Percentiles rank a stretch among this genome's conserved stretches.
These are phyloP conservation scores for Danaus melanippus DNA, from an alignment of 1,140 invertebrate species.

Conservation along the genomic window DNA sequence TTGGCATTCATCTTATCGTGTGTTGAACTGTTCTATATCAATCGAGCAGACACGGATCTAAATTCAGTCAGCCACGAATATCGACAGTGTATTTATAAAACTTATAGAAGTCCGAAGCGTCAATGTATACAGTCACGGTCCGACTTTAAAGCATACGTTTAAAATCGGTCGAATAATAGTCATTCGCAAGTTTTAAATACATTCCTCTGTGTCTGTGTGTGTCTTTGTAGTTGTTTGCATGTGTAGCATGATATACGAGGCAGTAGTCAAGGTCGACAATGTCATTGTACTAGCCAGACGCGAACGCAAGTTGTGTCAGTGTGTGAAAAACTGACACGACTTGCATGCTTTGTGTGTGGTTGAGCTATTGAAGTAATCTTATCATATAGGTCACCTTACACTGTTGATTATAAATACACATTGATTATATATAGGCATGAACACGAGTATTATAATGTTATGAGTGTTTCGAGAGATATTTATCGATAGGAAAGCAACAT, in stretches of 20 bases:
- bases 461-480: no score
- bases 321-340: constrained; percentile 34
- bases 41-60: constrained; percentile 36
- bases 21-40: constrained; percentile 65
- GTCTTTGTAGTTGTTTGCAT: constrained; percentile 27
- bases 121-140: neutral
- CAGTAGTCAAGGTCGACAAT: constrained; percentile 68
- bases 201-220: constrained; percentile 35
- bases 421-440: constrained; percentile 22
- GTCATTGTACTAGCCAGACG: constrained; percentile 64
- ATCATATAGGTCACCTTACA: constrained; percentile 71
- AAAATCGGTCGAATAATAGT: constrained; percentile 38
- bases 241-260: constrained; percentile 55
- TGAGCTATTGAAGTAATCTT: constrained; percentile 64
- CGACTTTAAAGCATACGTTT: constrained; percentile 20
- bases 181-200: constrained; percentile 50
- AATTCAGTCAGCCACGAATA: constrained; percentile 29
- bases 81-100: constrained; percentile 27
- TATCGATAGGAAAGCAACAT: no score
- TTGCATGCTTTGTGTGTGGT: constrained; percentile 39
- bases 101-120: constrained; percentile 7
- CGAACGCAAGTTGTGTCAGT: constrained; percentile 27
- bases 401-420: constrained; percentile 54
- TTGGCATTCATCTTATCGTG: constrained; percentile 65
- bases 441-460: no score